Evolutionary conservation across 1,140 invertebrate genomes (phyloP), one percentile per base, ranked within the genome.

Genomic region (Drosophila sucinea): DNA sequence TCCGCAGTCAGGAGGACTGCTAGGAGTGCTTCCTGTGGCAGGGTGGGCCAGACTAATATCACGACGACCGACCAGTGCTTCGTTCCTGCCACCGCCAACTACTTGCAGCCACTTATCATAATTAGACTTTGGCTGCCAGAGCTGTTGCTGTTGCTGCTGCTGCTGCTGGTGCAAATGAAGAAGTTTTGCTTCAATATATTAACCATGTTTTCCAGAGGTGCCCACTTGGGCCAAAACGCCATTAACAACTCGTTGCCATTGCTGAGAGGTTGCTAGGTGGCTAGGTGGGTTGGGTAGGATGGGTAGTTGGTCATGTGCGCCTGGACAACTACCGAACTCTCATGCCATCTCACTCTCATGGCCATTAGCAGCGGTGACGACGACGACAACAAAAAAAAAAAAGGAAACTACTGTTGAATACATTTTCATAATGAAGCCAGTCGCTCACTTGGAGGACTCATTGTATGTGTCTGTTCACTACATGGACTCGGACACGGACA

Each of bases 81-180:
- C 72, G 54, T 4, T 60, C 38, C 60, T 77, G 77, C 64, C 70
- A 70, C 32, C 67, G 74, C 68, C 78, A 77, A 77, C 78, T 77
- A 77, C 74, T 77, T 70, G 78, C 75, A 78, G 75, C 75, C 74
- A 80, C 78, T 80, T 80, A 80, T 80, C 78, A 80, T 80, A 80
- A 80, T 80, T 80, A 77, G 78, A 77, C 67, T 65, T 30, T 54
- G 60, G 60, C 60, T 75, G 70, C 55, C 55, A 17, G 17, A 17
- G 63, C 30, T 71, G 67, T 60, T 51, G 23, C 38, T 40, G 10
- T 1, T 40, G 44, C 17, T 23, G 40, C 40, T 10, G 23, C 3
- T 47, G 7, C 60, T 75, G 70, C 44, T 64, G 67, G 41, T 71
- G 73, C 61, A 75, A 79, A 79, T 73, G 77, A 51, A 65, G 70